phyloP scores from a whole-genome alignment of 2,113 vertebrate genomes.

The Etheostoma spectabile region DNA sequence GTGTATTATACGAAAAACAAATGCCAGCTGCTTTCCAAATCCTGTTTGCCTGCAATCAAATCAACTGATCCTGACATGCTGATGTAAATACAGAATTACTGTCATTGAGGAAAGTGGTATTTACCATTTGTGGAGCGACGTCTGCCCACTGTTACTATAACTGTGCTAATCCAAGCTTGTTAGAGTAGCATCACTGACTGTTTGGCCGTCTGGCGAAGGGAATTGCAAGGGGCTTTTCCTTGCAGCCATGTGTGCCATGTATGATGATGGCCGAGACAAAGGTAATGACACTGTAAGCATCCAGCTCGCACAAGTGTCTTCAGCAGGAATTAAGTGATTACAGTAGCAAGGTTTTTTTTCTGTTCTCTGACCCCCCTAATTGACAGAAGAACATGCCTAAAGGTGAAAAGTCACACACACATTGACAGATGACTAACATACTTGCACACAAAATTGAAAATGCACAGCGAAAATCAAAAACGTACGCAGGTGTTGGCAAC shows the following conservation, averaged over 20 bases:
- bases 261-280: not conserved
- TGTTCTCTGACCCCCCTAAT: not conserved
- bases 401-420: not conserved
- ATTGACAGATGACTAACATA: not conserved
- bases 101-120: slow-evolving; percentile 53
- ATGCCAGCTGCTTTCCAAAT: slow-evolving; percentile 56
- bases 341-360: not conserved
- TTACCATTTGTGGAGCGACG: slow-evolving; percentile 40
- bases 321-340: not conserved
- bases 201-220: not conserved
- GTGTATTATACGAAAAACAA: slow-evolving; percentile 38
- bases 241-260: not conserved
- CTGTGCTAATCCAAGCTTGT: slow-evolving; percentile 51
- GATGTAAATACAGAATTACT: slow-evolving; percentile 52
- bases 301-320: not conserved
- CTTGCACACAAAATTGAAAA: not conserved
- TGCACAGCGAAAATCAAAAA: not conserved
- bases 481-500: not conserved
- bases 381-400: not conserved
- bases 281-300: not conserved
- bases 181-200: slow-evolving; percentile 12
- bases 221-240: not conserved
- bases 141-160: slow-evolving; percentile 39
- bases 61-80: slow-evolving; percentile 38
- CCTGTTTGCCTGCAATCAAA: slow-evolving; percentile 62